Percentiles rank a stretch among this genome's conserved stretches.
These are phyloP conservation scores for Drosophila auraria DNA, from an alignment of 1,140 invertebrate genomes.

Conservation along the genomic window DNA sequence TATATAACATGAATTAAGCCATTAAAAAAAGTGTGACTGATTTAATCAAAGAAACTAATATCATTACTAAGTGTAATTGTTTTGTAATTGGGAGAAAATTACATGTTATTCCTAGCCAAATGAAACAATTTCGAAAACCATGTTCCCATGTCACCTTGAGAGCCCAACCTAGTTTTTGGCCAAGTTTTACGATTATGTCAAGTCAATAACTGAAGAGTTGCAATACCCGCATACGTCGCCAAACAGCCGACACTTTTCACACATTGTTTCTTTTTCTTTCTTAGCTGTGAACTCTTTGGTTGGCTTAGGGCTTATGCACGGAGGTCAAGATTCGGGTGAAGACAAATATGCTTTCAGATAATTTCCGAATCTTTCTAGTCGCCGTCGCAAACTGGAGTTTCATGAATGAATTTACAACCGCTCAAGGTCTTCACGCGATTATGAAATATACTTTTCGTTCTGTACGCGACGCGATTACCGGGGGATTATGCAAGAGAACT, in stretches of 20 bases:
- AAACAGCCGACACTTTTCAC: conserved; percentile 66
- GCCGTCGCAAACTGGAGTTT: conserved; percentile 12
- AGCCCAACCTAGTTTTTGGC: conserved; percentile 62
- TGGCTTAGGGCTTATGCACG: conserved; percentile 14
- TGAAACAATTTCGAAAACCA: neutral
- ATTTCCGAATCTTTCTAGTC: conserved; percentile 23
- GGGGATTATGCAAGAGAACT: conserved; percentile 34
- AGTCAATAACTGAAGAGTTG: conserved; percentile 60
- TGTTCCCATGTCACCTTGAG: conserved; percentile 40
- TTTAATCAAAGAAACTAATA: no score
- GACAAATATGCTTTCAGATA: conserved; percentile 38
- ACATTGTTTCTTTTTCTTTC: conserved; percentile 38
- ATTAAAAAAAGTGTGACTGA: neutral
- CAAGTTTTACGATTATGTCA: conserved; percentile 57
- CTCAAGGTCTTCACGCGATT: conserved; percentile 37
- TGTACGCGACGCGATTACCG: conserved; percentile 5
- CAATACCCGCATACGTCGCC: conserved; percentile 64
- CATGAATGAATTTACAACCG: conserved; percentile 57
- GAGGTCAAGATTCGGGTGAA: conserved; percentile 35
- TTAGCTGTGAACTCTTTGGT: conserved; percentile 17
- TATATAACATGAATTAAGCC: neutral
- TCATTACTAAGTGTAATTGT: neutral
- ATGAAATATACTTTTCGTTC: conserved; percentile 25
- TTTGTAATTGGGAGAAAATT: neutral
- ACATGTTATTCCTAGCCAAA: neutral